phyloP scores from a whole-genome alignment of 2,888 invertebrate genomes.

The Carpatolechia fugitivella region DNA sequence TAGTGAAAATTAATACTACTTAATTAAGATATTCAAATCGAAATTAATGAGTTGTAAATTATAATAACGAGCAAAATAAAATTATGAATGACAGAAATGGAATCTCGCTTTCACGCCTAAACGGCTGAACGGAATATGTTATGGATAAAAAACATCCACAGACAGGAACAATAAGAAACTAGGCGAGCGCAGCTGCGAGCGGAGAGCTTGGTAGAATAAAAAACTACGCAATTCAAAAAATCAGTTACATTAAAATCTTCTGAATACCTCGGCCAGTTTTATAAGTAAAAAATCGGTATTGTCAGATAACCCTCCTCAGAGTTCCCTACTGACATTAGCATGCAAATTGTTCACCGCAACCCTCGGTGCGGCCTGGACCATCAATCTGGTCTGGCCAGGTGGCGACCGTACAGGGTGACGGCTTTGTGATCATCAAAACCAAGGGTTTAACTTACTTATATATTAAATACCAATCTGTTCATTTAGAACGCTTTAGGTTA shows the following conservation, averaged over 20 bases:
- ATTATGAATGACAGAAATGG: neutral
- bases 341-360: constrained; percentile 62
- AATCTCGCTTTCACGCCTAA: no score
- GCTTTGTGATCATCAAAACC: no score
- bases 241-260: no score
- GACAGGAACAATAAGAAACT: no score
- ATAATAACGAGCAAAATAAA: no score
- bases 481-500: no score
- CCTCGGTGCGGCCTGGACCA: constrained; percentile 43
- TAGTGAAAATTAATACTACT: neutral
- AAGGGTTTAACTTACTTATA: neutral
- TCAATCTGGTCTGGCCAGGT: constrained; percentile 53
- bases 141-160: no score
- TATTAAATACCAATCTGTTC: neutral
- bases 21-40: neutral
- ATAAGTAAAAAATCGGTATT: neutral
- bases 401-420: constrained; percentile 51
- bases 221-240: no score
- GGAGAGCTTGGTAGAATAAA: no score
- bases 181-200: no score
- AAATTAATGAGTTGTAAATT: neutral
- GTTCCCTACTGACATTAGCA: constrained; percentile 52
- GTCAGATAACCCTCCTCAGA: neutral
- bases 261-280: neutral
- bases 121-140: no score